Conservation (phyloP, 2,888 invertebrate genomes). For the Heliconius cydno region DNA sequence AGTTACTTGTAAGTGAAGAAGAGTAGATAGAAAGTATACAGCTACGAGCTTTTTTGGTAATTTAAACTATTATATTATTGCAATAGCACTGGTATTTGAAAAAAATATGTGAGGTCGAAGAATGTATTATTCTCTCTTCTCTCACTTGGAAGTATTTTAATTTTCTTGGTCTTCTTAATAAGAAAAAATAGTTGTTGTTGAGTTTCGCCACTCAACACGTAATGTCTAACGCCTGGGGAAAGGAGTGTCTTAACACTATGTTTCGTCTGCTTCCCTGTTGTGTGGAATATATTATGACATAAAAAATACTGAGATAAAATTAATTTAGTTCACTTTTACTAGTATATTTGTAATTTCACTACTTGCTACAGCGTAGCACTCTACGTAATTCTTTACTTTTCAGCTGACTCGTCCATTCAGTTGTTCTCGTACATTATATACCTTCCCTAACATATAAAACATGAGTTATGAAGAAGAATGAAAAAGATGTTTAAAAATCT, state of each 20-base stretch:
- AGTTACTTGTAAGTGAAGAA: not conserved
- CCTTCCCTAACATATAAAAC: not conserved
- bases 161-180: too few relatives aligned
- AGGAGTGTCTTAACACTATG: too few relatives aligned
- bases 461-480: not conserved
- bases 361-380: not conserved
- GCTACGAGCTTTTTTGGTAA: not conserved
- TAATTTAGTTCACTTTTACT: not conserved
- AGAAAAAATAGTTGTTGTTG: too few relatives aligned
- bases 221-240: too few relatives aligned
- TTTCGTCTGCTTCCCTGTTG: too few relatives aligned
- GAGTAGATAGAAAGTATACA: not conserved
- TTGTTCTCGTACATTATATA: not conserved
- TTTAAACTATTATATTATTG: too few relatives aligned
- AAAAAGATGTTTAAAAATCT: constrained; percentile 13
- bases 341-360: not conserved
- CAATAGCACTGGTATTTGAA: too few relatives aligned
- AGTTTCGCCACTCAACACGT: too few relatives aligned
- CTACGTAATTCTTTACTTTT: not conserved
- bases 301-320: not conserved
- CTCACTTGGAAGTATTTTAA: too few relatives aligned
- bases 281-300: too few relatives aligned
- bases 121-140: too few relatives aligned
- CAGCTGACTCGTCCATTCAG: not conserved
- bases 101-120: too few relatives aligned